Conservation (phyloP, 2,888 invertebrate genomes). For the Globia sparganii region DNA sequence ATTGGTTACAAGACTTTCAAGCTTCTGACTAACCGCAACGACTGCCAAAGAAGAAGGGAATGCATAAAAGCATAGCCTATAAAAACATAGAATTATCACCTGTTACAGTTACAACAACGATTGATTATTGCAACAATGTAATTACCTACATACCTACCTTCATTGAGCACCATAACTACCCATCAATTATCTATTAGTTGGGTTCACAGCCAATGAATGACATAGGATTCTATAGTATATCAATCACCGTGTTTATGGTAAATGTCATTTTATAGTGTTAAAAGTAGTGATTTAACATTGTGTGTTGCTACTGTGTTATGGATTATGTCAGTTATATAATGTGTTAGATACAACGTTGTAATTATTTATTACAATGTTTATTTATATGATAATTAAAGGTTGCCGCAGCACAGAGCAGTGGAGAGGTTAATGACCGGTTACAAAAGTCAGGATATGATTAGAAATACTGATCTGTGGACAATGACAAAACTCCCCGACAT, state of each 20-base stretch:
- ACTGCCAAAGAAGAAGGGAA: neutral
- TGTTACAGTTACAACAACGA: neutral
- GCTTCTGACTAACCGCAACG: neutral
- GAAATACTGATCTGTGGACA: neutral
- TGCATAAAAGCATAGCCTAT: no score
- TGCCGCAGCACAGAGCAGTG: neutral
- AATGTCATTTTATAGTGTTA: constrained; percentile 19
- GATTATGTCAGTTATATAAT: constrained; percentile 18
- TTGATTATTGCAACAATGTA: constrained; percentile 18
- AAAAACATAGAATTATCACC: neutral
- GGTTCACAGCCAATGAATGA: constrained; percentile 20
- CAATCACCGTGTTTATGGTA: neutral
- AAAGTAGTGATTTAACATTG: constrained; percentile 9
- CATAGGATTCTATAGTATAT: neutral
- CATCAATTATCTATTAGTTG: constrained; percentile 32
- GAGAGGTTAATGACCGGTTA: neutral
- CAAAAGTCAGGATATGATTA: neutral
- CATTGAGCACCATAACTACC: constrained; percentile 2
- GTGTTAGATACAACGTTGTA: neutral
- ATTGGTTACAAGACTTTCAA: neutral
- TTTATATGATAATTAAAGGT: neutral
- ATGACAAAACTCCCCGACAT: neutral
- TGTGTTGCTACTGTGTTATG: neutral
- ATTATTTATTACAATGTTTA: neutral
- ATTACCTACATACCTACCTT: constrained; percentile 1